These are phyloP conservation scores for Anas platyrhynchos DNA, from an alignment of 2,113 vertebrate species.

Conservation along the genomic window DNA sequence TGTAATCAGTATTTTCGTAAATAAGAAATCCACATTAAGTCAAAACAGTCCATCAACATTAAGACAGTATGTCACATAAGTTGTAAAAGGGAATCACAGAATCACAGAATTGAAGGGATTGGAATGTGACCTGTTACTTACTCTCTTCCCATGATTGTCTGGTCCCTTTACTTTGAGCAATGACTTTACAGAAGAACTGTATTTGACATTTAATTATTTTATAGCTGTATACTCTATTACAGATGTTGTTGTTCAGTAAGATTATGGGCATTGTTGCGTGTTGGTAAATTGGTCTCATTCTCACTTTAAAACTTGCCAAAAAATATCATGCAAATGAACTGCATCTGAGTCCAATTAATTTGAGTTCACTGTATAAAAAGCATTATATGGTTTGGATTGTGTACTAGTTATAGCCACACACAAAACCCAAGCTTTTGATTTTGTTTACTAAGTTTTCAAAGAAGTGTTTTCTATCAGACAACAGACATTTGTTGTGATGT, in stretches of 20 bases:
- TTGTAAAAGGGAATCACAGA: not conserved
- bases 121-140: not conserved
- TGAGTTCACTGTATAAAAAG: not conserved
- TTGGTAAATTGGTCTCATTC: not conserved
- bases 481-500: not conserved
- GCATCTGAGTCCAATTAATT: not conserved
- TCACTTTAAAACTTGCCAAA: not conserved
- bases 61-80: not conserved
- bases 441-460: conserved; percentile 15
- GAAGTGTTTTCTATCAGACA: not conserved
- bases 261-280: not conserved
- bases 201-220: not conserved
- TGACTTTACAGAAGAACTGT: not conserved
- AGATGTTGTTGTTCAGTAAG: not conserved
- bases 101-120: no score
- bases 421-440: not conserved
- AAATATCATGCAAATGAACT: not conserved
- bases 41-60: not conserved
- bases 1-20: not conserved
- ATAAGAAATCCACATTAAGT: not conserved
- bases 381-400: not conserved
- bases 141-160: not conserved
- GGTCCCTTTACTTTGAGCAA: not conserved
- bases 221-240: not conserved
- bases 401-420: not conserved